Base-by-base conservation (phyloP, 2,113 vertebrate genomes). In the Malaclemys terrapin region DNA sequence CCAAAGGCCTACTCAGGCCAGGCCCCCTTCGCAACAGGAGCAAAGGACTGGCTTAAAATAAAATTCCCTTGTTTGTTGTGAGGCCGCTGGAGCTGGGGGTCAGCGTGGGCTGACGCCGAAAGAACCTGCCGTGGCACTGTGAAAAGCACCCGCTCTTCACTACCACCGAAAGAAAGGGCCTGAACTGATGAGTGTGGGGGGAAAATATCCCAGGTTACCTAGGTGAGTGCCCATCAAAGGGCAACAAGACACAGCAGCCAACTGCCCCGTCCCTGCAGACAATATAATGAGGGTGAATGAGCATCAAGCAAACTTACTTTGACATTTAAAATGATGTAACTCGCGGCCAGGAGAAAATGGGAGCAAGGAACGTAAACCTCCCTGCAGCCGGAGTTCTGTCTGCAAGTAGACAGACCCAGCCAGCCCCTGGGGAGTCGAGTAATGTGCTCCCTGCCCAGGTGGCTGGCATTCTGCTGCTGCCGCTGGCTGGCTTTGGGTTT, bases 221-320 rank as follows among this genome's bases (percentile, higher is more conserved):
- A 14, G 38, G 11, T 76, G 42, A 24, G 3, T 19, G 69, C 69
- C 72, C 10, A 27, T 25, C 42, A 76, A 25, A 25, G 69, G 85
- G 90, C 76, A 82, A 0, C 57, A 80, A 20, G 62, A 84, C 91
- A 9, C 85, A 88, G 96, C 82, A 14, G 69, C 19, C 4, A 88
- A 8, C 35, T 29, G 83, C 45, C 72, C 85, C n/a, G 20, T 29
- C 3, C 0, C 81, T 91, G 84, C 78, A 19, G 22, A 88, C 49
- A 83, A 12, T 1, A 0, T 42, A 38, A 80, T n/a, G 4, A 3
- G 45, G 0, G 0, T 4, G 84, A 20, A 83, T 13, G 45, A 38
- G 69, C 88, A 84, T 75, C 92, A 47, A 19, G 84, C 93, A 49
- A 1, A 2, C 72, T 53, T 19, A 4, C 69, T 9, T 57, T 75